These are phyloP conservation scores for Globodera ellingtonae DNA, from an alignment of 1,140 invertebrate genomes.

Conservation along the genomic window DNA sequence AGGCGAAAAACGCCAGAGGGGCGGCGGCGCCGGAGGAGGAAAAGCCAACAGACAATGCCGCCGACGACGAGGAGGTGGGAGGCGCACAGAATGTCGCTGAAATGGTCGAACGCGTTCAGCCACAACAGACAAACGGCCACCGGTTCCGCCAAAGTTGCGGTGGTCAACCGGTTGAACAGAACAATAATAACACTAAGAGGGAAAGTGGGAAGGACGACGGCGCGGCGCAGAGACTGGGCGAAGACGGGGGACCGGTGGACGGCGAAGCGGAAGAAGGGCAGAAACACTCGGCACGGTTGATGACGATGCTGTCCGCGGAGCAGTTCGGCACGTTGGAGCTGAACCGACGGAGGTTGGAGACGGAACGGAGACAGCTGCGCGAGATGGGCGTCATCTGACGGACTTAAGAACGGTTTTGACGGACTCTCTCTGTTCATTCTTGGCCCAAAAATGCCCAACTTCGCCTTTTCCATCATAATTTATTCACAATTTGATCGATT, in stretches of 20 bases:
- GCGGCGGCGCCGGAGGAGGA: neutral
- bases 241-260: neutral
- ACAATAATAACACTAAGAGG: neutral
- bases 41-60: neutral
- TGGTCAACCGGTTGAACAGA: neutral
- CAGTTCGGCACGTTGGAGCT: conserved; percentile 46
- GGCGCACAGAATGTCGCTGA: neutral
- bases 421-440: no score
- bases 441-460: neutral
- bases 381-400: conserved; percentile 42
- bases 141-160: no score
- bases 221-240: neutral
- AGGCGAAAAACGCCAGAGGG: neutral
- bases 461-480: neutral
- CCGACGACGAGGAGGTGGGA: neutral
- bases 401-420: no score
- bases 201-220: neutral
- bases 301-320: conserved; percentile 20
- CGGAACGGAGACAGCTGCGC: conserved; percentile 45
- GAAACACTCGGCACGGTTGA: conserved; percentile 5
- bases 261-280: neutral
- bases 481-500: neutral
- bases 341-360: conserved; percentile 43
- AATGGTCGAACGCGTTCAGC: neutral
- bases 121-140: neutral